A percentile compares a stretch with the other conserved stretches of the same genome.
Conservation (phyloP, 92 coral and sea anemone genomes). For the Siderastrea siderea region DNA sequence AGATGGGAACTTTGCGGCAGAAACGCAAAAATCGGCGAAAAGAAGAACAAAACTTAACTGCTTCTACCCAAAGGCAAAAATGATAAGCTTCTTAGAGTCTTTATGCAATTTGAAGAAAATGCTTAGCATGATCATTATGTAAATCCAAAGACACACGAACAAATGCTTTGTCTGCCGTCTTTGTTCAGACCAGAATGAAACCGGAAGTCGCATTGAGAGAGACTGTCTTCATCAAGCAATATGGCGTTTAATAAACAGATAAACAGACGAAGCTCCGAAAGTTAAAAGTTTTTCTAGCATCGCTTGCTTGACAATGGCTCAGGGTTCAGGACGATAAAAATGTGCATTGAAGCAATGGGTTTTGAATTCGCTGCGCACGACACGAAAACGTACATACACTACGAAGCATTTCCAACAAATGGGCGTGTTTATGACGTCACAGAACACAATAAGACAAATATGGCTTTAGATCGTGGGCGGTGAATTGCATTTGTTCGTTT, state of each 20-base stretch:
- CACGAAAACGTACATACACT: neutral
- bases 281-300: neutral
- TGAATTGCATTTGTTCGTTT: slow-evolving; percentile 42
- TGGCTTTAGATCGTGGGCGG: slow-evolving; percentile 55
- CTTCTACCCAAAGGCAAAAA: slow-evolving; percentile 36
- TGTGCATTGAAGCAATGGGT: neutral
- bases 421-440: slow-evolving; percentile 92
- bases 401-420: slow-evolving; percentile 20
- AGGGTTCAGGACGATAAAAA: neutral
- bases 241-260: slow-evolving; percentile 71
- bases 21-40: neutral
- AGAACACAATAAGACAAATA: slow-evolving; percentile 45
- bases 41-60: no score
- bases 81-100: slow-evolving; percentile 56
- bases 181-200: slow-evolving; percentile 81
- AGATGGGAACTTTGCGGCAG: neutral
- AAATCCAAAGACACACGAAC: slow-evolving; percentile 78
- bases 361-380: neutral
- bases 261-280: slow-evolving; percentile 18
- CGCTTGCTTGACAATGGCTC: neutral
- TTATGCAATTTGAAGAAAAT: slow-evolving; percentile 66
- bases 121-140: slow-evolving; percentile 75
- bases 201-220: slow-evolving; percentile 92
- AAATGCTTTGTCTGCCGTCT: slow-evolving; percentile 82
- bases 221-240: slow-evolving; percentile 74